These are phyloP conservation scores for Antedon mediterranea DNA, from an alignment of 53 echinoderm and acorn worm genomes.

Conservation along the genomic window DNA sequence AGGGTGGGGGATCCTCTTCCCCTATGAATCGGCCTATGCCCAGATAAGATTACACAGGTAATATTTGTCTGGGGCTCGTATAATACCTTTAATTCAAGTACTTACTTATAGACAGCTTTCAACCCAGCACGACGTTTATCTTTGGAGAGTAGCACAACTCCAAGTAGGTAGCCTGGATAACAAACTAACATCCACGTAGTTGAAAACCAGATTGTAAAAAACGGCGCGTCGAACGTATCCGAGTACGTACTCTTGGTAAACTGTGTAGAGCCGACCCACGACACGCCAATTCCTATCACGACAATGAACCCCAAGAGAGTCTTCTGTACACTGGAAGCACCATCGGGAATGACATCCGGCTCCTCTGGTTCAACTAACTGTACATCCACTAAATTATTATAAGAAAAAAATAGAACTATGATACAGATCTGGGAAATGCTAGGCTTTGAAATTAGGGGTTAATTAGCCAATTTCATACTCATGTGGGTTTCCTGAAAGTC, in stretches of 20 bases:
- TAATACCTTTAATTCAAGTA: no score
- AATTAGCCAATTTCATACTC: no score
- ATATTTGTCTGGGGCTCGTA: no score
- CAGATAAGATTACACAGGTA: no score
- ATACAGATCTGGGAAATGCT: no score
- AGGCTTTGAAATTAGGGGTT: no score
- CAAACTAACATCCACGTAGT: slow-evolving; percentile 86
- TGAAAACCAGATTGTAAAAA: slow-evolving; percentile 82
- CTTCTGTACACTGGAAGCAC: slow-evolving; percentile 23
- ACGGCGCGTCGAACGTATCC: slow-evolving; percentile 57
- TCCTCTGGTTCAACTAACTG: not conserved
- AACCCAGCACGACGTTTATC: slow-evolving; percentile 36
- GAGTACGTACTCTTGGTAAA: slow-evolving; percentile 71
- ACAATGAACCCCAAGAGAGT: slow-evolving; percentile 54
- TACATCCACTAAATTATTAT: not conserved
- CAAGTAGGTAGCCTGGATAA: slow-evolving; percentile 66
- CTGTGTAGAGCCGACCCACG: slow-evolving; percentile 95
- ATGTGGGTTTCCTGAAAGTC: no score
- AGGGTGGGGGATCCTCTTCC: no score
- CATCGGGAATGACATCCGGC: not conserved
- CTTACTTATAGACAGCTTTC: slow-evolving; percentile 54
- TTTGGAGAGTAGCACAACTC: slow-evolving; percentile 39
- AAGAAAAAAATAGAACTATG: no score
- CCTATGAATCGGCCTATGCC: no score
- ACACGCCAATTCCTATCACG: slow-evolving; percentile 73